Conservation (phyloP, 2,797 vertebrate genomes). For the Sebastes elongatus region DNA sequence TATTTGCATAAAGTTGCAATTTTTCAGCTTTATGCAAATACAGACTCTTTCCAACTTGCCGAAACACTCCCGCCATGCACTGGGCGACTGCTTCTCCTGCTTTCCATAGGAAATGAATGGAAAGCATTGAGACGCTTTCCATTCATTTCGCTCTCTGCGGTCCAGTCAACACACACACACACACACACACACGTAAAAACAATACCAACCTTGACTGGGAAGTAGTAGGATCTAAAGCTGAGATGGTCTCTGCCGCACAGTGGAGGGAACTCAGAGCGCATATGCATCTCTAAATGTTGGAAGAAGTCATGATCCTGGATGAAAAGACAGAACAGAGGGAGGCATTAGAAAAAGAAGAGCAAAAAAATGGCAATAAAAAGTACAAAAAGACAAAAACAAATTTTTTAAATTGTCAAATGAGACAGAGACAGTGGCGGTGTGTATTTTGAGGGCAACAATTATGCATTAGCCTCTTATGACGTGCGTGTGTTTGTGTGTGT, state of each 20-base stretch:
- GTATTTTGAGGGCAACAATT: not conserved
- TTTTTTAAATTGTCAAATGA: too few species aligned
- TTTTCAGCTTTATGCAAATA: too few species aligned
- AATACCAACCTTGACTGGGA: constrained; percentile 92
- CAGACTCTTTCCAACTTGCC: too few species aligned
- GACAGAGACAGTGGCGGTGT: not conserved
- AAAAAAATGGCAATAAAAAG: not conserved
- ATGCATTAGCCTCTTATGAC: not conserved
- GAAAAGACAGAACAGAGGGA: not conserved
- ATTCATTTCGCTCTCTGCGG: too few species aligned
- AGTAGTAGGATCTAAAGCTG: constrained; percentile 98
- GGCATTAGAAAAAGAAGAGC: not conserved
- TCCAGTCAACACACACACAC: too few species aligned
- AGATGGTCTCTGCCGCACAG: constrained; percentile 97
- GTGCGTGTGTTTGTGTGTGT: not conserved
- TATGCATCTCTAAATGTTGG: constrained; percentile 98
- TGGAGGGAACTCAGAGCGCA: constrained; percentile 96
- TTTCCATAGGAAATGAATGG: too few species aligned
- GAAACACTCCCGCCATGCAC: too few species aligned
- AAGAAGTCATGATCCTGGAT: constrained; percentile 97
- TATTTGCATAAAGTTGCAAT: too few species aligned
- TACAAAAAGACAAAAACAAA: not conserved
- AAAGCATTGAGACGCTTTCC: too few species aligned
- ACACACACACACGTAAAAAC: fast-evolving
- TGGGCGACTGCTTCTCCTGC: too few species aligned